Percentiles rank a stretch among this genome's conserved stretches.
phyloP scores from a whole-genome alignment of 2,888 invertebrate species.

The Leucania comma region DNA sequence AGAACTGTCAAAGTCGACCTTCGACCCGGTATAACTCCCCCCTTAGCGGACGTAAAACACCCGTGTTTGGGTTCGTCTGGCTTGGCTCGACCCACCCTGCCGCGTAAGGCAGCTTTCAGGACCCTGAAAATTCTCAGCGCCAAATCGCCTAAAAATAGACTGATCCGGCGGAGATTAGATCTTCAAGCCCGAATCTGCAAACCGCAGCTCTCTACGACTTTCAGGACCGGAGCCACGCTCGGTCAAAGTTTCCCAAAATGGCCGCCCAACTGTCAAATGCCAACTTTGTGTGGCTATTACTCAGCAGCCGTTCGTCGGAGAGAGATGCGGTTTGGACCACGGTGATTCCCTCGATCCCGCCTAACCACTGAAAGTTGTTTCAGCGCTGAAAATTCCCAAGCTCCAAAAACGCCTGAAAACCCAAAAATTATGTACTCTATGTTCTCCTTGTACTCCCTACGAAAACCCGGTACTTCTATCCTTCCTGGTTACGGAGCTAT shows the following conservation, averaged over 20 bases:
- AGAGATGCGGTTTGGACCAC: neutral
- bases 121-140: neutral
- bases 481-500: neutral
- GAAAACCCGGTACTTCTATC: neutral
- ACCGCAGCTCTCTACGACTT: neutral
- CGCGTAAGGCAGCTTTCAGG: neutral
- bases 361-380: neutral
- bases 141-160: neutral
- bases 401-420: neutral
- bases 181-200: neutral
- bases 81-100: neutral
- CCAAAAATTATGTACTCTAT: rapidly evolving
- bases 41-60: neutral
- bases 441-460: neutral
- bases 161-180: rapidly evolving
- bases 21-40: neutral
- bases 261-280: conserved; percentile 15
- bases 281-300: neutral
- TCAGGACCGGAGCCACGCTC: neutral
- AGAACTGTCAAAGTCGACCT: neutral
- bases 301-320: neutral
- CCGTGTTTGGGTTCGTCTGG: neutral
- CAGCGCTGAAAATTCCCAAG: neutral
- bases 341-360: neutral
- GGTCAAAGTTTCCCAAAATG: neutral